These are phyloP conservation scores for Notodonta ziczac DNA, from an alignment of 2,888 invertebrate species.

Conservation along the genomic window DNA sequence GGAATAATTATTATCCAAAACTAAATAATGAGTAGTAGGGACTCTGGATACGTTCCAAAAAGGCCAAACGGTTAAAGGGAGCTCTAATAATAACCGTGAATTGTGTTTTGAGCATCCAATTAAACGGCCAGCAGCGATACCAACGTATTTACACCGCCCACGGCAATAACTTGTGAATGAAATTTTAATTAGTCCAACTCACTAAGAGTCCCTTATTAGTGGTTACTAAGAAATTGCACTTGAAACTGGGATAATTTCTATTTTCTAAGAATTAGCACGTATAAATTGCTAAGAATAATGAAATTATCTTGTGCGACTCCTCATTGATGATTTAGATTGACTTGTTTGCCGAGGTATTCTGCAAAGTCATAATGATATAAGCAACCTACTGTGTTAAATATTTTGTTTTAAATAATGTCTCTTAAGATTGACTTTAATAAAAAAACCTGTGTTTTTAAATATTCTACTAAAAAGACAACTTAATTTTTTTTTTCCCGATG, in stretches of 20 bases:
- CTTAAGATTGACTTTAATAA: too few relatives aligned
- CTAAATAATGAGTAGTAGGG: conserved; percentile 35
- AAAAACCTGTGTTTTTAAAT: too few relatives aligned
- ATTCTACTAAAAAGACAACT: too few relatives aligned
- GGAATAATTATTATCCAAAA: not conserved
- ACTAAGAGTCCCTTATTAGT: conserved; percentile 14
- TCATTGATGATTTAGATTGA: too few relatives aligned
- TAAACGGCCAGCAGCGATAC: conserved; percentile 42
- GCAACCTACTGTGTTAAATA: too few relatives aligned
- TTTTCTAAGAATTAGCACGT: not conserved
- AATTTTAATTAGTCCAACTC: conserved; percentile 34
- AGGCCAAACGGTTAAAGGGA: conserved; percentile 49
- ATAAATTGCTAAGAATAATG: not conserved
- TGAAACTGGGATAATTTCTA: not conserved
- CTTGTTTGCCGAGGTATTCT: too few relatives aligned
- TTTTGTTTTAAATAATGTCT: too few relatives aligned
- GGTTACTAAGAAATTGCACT: conserved; percentile 28
- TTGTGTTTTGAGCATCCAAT: conserved; percentile 64
- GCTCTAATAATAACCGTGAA: conserved; percentile 61
- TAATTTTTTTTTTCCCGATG: too few relatives aligned
- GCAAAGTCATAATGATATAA: too few relatives aligned
- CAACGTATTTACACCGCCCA: conserved; percentile 35
- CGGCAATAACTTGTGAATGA: conserved; percentile 44
- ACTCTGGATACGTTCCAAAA: conserved; percentile 56
- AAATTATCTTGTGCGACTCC: too few relatives aligned